Evolutionary conservation across 2,797 vertebrate species (phyloP).

Genomic region (Eulemur rubriventer): DNA sequence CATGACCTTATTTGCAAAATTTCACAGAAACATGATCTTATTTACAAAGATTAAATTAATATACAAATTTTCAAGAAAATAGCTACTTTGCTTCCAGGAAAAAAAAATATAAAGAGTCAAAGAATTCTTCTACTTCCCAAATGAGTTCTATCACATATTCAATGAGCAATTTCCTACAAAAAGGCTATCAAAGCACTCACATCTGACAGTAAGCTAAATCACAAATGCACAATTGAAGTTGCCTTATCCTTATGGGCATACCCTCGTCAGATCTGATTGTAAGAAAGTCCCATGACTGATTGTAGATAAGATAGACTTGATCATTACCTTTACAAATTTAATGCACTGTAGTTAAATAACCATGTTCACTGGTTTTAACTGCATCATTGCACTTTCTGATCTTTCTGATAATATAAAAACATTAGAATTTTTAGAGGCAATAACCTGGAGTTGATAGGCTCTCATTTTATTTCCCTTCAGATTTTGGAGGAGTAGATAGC

Average conservation of each 20-base stretch:
- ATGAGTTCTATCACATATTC: not conserved
- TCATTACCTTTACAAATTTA: not conserved
- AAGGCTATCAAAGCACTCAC: not conserved
- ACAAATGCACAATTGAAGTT: not conserved
- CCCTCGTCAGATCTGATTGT: not conserved
- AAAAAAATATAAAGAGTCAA: not conserved
- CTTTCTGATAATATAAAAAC: conserved; percentile 24
- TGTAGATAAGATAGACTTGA: not conserved
- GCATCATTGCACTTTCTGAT: conserved; percentile 21
- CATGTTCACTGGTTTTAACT: not conserved
- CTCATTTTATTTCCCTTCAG: not conserved
- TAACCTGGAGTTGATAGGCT: not conserved
- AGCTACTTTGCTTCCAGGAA: not conserved
- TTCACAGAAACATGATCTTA: not conserved
- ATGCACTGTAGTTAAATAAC: conserved; percentile 22
- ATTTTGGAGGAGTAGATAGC: not conserved
- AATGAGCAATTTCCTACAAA: not conserved
- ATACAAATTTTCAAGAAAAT: conserved; percentile 15
- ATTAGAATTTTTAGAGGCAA: not conserved
- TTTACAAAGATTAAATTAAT: not conserved
- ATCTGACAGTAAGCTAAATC: not conserved
- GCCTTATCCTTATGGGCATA: not conserved
- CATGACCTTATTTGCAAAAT: not conserved
- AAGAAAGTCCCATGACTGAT: not conserved
- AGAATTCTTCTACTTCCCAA: not conserved